Conservation (phyloP, 2,113 vertebrate genomes). For the Crocuta crocuta region DNA sequence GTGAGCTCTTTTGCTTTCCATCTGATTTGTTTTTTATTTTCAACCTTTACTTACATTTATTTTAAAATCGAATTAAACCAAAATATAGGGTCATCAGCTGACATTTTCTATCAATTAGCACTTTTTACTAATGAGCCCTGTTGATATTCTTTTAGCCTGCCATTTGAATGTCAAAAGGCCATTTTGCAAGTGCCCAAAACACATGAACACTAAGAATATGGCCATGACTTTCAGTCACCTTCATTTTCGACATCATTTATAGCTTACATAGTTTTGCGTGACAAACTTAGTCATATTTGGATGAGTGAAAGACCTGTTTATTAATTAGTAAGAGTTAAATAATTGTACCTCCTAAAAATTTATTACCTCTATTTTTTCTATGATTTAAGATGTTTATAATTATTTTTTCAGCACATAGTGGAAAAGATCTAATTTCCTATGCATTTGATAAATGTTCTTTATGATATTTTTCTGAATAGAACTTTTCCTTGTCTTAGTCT, state of each 20-base stretch:
- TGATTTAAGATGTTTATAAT: background rate
- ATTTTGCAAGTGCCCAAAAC: background rate
- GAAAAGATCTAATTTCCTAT: background rate
- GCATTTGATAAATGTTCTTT: background rate
- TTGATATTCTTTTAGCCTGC: background rate
- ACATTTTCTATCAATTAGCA: constrained; percentile 15
- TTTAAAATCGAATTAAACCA: constrained; percentile 32
- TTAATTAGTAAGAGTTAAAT: constrained; percentile 25
- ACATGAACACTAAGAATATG: background rate
- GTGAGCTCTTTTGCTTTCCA: constrained; percentile 24
- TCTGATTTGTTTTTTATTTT: background rate
- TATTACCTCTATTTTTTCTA: background rate
- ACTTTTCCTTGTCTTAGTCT: background rate
- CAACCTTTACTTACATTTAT: constrained; percentile 27
- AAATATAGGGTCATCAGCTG: background rate
- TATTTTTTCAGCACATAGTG: background rate
- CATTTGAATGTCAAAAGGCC: background rate
- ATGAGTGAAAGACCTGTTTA: background rate
- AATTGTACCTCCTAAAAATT: background rate
- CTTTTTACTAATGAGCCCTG: background rate
- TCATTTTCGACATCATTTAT: background rate
- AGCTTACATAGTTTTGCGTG: background rate
- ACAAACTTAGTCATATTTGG: background rate
- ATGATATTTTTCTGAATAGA: constrained; percentile 8
- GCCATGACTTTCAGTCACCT: background rate